Conservation (phyloP, 2,797 vertebrate genomes). For the Salmo trutta region DNA sequence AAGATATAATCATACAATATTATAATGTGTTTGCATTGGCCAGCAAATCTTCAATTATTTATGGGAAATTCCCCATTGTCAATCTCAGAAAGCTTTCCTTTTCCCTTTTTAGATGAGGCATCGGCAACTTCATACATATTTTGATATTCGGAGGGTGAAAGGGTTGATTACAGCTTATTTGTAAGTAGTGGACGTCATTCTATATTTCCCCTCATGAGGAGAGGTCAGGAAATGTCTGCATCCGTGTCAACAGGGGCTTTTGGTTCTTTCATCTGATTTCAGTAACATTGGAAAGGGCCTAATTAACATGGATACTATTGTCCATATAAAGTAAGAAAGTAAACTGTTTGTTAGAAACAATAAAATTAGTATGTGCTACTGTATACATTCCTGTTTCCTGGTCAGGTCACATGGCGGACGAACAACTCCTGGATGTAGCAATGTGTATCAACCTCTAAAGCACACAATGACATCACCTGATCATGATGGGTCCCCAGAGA, state of each 20-base stretch:
- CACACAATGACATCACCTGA: neutral
- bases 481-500: neutral
- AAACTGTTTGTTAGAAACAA: neutral
- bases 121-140: neutral
- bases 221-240: neutral
- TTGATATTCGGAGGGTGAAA: neutral
- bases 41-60: no score
- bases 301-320: neutral
- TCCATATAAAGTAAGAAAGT: neutral
- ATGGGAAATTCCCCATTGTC: no score
- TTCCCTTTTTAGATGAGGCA: neutral
- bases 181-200: neutral
- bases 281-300: no score
- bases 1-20: no score
- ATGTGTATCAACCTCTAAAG: no score
- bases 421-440: neutral
- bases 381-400: neutral
- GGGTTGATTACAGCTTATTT: neutral
- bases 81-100: no score
- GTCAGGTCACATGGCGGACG: neutral
- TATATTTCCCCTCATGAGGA: neutral
- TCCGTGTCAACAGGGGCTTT: neutral
- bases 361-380: neutral
- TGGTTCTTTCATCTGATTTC: neutral
- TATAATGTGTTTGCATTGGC: no score